Conservation (phyloP, 2,797 vertebrate species). For the Chelmon rostratus region DNA sequence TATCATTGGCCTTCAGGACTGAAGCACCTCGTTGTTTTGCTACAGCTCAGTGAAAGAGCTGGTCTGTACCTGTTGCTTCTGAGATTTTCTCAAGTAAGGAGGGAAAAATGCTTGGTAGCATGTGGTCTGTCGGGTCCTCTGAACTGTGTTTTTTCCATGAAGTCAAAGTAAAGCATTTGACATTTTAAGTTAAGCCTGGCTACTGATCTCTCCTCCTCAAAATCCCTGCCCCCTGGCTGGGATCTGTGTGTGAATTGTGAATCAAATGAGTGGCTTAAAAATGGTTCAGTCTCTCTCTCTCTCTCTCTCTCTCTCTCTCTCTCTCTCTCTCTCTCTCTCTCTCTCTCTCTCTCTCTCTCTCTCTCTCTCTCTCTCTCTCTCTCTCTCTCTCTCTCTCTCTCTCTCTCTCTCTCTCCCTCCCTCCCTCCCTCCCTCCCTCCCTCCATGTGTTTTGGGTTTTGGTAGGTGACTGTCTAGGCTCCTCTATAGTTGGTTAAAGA, state of each 20-base stretch:
- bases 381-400: constrained; percentile 17
- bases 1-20: constrained; percentile 80
- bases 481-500: constrained; percentile 42
- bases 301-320: constrained; percentile 22
- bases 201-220: constrained; percentile 77
- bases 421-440: constrained; percentile 9
- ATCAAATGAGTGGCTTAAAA: constrained; percentile 75
- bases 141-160: constrained; percentile 77
- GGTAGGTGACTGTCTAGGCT: constrained; percentile 32
- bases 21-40: constrained; percentile 79
- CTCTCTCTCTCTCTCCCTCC: constrained; percentile 9
- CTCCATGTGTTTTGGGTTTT: constrained; percentile 36
- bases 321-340: not conserved
- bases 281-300: constrained; percentile 56
- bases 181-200: constrained; percentile 79
- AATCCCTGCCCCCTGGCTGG: constrained; percentile 78
- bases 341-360: too few relatives aligned
- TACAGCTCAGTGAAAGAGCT: constrained; percentile 75
- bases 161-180: constrained; percentile 79
- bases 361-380: constrained; percentile 41
- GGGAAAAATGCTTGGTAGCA: constrained; percentile 66
- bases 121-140: constrained; percentile 72
- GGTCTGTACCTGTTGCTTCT: constrained; percentile 74
- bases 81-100: constrained; percentile 36
- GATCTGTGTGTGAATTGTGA: constrained; percentile 75